phyloP scores from a whole-genome alignment of 2,113 vertebrate genomes.

The Ammodytes dubius region DNA sequence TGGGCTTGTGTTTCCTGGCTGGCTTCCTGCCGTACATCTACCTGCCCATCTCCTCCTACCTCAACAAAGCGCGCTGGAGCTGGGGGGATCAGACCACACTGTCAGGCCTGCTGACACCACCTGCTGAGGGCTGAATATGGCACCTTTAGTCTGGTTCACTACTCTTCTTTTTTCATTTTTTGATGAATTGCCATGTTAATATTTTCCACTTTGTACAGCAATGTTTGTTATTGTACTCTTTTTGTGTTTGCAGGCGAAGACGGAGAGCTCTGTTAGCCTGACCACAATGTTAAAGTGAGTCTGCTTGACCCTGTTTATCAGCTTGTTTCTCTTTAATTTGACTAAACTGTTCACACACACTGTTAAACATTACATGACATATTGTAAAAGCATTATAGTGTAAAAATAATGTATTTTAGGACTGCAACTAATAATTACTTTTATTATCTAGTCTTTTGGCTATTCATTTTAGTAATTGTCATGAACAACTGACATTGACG shows the following conservation, averaged over 20 bases:
- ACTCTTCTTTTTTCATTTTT: not conserved
- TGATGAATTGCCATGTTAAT: not conserved
- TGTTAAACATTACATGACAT: not conserved
- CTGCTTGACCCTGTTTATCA: constrained; percentile 5
- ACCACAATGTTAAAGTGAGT: constrained; percentile 90
- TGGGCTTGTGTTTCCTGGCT: constrained; percentile 87
- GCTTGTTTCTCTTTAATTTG: not conserved
- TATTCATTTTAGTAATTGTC: not conserved
- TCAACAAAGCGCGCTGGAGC: constrained; percentile 93
- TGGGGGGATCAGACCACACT: constrained; percentile 98
- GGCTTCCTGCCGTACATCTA: constrained; percentile 94
- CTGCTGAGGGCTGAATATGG: constrained; percentile 97
- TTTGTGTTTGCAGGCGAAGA: constrained; percentile 90
- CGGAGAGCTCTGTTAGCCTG: constrained; percentile 85
- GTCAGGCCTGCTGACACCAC: constrained; percentile 92
- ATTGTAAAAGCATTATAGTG: not conserved
- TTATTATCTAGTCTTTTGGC: not conserved
- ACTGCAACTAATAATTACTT: not conserved
- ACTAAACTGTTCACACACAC: not conserved
- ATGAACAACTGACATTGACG: too few relatives aligned
- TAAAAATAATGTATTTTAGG: not conserved
- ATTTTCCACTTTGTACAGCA: not conserved
- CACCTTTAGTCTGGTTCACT: constrained; percentile 94
- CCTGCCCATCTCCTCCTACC: constrained; percentile 92
- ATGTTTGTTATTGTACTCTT: not conserved